Conservation (phyloP, 2,113 vertebrate genomes). For the Salminus brasiliensis region DNA sequence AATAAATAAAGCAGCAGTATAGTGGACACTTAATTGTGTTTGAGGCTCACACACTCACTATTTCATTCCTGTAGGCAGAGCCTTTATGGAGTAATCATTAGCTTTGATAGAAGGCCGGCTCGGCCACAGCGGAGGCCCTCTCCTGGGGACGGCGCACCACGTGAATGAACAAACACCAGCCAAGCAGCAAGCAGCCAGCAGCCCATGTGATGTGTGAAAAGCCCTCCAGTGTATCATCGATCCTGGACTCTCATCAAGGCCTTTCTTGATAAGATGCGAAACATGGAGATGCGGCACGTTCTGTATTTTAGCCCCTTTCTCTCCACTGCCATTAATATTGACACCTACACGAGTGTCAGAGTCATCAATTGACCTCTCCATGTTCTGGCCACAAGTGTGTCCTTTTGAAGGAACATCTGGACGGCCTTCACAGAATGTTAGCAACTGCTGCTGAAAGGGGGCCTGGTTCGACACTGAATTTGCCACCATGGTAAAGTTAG, state of each 20-base stretch:
- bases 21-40: neutral
- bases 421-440: neutral
- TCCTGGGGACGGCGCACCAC: neutral
- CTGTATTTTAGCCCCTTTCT: neutral
- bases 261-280: slow-evolving; percentile 47
- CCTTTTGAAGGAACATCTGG: neutral
- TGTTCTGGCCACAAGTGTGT: neutral
- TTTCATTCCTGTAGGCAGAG: neutral
- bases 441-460: neutral
- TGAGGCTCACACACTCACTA: slow-evolving; percentile 13
- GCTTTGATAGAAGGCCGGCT: slow-evolving; percentile 29
- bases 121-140: neutral
- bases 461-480: too few species aligned
- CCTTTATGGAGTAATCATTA: slow-evolving; percentile 34
- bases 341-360: slow-evolving; percentile 43
- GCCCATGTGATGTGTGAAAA: slow-evolving; percentile 50
- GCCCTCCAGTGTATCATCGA: slow-evolving; percentile 61
- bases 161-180: slow-evolving; percentile 22
- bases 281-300: too few species aligned
- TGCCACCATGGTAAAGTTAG: too few species aligned
- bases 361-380: neutral
- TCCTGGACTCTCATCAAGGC: slow-evolving; percentile 63
- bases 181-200: slow-evolving; percentile 17
- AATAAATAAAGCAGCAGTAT: too few species aligned
- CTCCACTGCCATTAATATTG: slow-evolving; percentile 13